Base-by-base conservation (phyloP, 2,888 invertebrate genomes). In the Drosophila meridiana region DNA sequence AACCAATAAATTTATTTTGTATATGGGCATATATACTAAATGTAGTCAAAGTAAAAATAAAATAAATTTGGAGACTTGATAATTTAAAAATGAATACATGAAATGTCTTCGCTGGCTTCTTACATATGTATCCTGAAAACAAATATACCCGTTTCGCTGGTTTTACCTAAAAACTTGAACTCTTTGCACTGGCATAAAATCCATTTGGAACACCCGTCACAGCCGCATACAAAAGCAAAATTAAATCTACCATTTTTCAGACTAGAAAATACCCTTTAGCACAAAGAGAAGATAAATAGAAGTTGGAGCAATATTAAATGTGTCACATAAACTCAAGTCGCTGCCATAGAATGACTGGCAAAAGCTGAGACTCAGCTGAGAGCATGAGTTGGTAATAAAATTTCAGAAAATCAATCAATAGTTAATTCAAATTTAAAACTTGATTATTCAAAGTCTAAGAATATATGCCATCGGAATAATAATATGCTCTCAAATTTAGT, bases 201-300 rank as follows among this genome's bases (percentile, higher is more conserved):
- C 32, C 50, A 34, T 50, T 34, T 20, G n/a, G 5, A n/a, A 20
- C 50, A 50, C 32, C 53, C 43, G 45, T 36, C 45, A 20, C 36
- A 32, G 52, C 32, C 45, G 56, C 34, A 45, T 48, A 8, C 32
- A 58, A 58, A 64, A 50, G 34, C 7, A 43, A 60, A 64, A 20
- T 34, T 26, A 7, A 13, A 20, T 20, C 60, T 28, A 69, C 50
- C 50, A 67, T 60, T 45, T 75, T 60, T 26, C 7, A n/a, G 40
- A 66, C 14, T 11, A 6, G 4, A 7, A 36, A 36, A 67, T 66
- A 66, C 68, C 43, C 11, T n/a, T 28, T 20, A 20, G 20, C 32
- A 32, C 5, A 20, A 3, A 7, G 0, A 14, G 30, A 2, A 11
- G 20, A 2, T 2, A 9, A 42, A 42, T 3, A 26, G 6, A 48